phyloP scores from a whole-genome alignment of 2,797 vertebrate genomes.

The Chloroceryle inda region DNA sequence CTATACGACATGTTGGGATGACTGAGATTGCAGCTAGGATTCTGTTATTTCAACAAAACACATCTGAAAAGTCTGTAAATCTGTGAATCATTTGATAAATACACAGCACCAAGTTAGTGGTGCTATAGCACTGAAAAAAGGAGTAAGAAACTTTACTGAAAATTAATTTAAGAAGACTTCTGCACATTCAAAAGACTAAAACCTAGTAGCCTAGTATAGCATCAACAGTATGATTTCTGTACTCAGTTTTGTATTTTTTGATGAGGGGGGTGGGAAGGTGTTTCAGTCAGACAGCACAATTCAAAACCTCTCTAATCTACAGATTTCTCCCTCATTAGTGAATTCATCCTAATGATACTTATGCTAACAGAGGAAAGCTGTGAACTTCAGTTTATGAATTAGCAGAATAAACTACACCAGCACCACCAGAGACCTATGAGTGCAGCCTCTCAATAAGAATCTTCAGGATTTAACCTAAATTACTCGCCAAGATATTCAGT shows the following conservation, averaged over 20 bases:
- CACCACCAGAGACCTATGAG: neutral
- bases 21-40: neutral
- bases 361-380: neutral
- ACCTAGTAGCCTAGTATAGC: neutral
- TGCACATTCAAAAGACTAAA: neutral
- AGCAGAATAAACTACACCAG: neutral
- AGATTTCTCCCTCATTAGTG: neutral
- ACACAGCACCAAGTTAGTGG: neutral
- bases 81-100: neutral
- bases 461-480: neutral
- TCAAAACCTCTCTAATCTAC: neutral
- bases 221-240: neutral
- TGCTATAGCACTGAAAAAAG: rapidly evolving
- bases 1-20: neutral
- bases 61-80: neutral
- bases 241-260: neutral
- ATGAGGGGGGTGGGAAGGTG: neutral
- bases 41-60: neutral
- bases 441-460: neutral
- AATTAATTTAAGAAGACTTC: neutral
- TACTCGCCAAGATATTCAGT: neutral
- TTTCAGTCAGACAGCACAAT: neutral
- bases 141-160: neutral
- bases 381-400: neutral
- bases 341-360: neutral